phyloP scores from a whole-genome alignment of 2,888 invertebrate genomes.

The Cheilosia vernalis region DNA sequence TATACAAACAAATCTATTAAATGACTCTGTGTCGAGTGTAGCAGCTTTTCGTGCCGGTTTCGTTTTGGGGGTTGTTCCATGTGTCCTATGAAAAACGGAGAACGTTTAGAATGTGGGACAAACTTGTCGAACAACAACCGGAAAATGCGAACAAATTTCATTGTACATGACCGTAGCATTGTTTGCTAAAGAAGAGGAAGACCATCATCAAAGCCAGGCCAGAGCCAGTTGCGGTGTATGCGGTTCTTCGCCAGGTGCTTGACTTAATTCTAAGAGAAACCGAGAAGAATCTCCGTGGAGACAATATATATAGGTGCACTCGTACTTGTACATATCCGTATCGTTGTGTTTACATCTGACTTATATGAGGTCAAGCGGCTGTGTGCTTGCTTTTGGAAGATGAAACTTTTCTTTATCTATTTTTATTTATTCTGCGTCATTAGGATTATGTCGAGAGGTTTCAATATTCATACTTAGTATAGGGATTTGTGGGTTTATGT shows the following conservation, averaged over 20 bases:
- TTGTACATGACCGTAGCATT: slow-evolving; percentile 50
- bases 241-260: slow-evolving; percentile 43
- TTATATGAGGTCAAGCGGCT: background rate
- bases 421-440: background rate
- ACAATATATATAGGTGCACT: background rate
- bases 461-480: background rate
- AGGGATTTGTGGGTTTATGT: no score
- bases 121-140: slow-evolving; percentile 60
- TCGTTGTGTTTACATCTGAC: slow-evolving; percentile 7
- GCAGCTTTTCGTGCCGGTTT: slow-evolving; percentile 43
- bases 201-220: slow-evolving; percentile 25
- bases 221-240: slow-evolving; percentile 29
- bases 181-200: slow-evolving; percentile 47
- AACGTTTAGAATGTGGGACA: slow-evolving; percentile 49
- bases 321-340: background rate
- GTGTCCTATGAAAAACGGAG: slow-evolving; percentile 4
- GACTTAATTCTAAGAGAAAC: slow-evolving; percentile 34
- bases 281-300: slow-evolving; percentile 19
- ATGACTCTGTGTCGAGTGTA: slow-evolving; percentile 40
- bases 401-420: background rate
- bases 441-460: background rate
- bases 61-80: slow-evolving; percentile 16
- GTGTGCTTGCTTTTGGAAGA: background rate
- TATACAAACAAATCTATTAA: slow-evolving; percentile 54
- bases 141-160: slow-evolving; percentile 58